Percentiles rank a stretch among this genome's conserved stretches.
Conservation (phyloP, 2,888 invertebrate genomes). For the Leptopilina drosophilae region DNA sequence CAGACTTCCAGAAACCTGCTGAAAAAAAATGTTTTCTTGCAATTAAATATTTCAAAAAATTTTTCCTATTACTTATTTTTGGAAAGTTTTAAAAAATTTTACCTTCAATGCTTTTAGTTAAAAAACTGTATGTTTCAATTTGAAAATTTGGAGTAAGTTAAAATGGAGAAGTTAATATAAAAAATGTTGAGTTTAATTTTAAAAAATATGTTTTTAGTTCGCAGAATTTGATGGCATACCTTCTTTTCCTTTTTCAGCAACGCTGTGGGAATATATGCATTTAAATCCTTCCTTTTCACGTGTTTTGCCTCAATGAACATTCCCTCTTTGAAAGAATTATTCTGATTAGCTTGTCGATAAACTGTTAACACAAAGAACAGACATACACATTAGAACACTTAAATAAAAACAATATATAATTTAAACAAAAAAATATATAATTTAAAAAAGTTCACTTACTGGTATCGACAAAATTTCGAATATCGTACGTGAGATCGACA, state of each 20-base stretch:
- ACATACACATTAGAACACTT: conserved; percentile 23
- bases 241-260: conserved; percentile 86
- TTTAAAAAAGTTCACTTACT: conserved; percentile 79
- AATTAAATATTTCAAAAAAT: background rate
- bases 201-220: too few species aligned
- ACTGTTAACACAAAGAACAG: conserved; percentile 72
- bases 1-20: conserved; percentile 63
- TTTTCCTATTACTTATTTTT: too few species aligned
- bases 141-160: background rate
- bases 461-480: conserved; percentile 92
- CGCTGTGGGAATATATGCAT: conserved; percentile 85
- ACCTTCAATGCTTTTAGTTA: too few species aligned
- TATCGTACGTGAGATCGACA: conserved; percentile 95
- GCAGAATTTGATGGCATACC: conserved; percentile 71
- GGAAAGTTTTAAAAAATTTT: too few species aligned
- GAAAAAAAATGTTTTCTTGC: conserved; percentile 35
- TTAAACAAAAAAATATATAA: conserved; percentile 12
- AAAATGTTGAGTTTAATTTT: too few species aligned
- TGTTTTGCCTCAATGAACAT: conserved; percentile 92
- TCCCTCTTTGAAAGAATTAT: conserved; percentile 83
- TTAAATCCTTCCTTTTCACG: conserved; percentile 88
- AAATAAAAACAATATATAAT: background rate
- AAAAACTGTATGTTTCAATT: too few species aligned
- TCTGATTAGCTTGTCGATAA: conserved; percentile 81
- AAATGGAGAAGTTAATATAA: too few species aligned